Conservation (phyloP, 1,140 invertebrate genomes). For the Drosophila azteca region DNA sequence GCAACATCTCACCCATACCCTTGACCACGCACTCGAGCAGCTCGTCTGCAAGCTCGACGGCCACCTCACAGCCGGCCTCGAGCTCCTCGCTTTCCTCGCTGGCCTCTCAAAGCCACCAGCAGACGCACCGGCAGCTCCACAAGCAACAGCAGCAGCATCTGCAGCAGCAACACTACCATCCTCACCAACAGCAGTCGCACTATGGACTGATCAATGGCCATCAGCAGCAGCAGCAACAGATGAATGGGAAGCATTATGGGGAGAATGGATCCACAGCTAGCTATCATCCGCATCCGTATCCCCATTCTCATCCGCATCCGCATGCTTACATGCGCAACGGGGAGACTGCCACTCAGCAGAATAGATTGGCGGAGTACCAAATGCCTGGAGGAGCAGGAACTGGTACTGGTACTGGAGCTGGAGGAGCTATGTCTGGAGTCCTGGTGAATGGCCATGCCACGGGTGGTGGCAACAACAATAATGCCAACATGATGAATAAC, state of each 20-base stretch:
- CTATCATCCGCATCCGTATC: constrained; percentile 34
- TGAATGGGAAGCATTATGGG: constrained; percentile 46
- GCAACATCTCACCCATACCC: constrained; percentile 69
- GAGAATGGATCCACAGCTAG: constrained; percentile 52
- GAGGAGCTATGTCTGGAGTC: constrained; percentile 1
- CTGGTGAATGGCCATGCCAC: constrained; percentile 62
- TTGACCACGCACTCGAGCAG: constrained; percentile 74
- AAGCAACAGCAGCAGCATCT: constrained; percentile 50
- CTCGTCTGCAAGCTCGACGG: constrained; percentile 77
- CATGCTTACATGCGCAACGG: constrained; percentile 47
- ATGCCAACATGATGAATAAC: constrained; percentile 46
- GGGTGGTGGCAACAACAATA: constrained; percentile 34
- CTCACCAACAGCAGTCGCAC: constrained; percentile 57
- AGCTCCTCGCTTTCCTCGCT: constrained; percentile 77
- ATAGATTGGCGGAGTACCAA: constrained; percentile 39
- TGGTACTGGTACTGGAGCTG: too few species aligned
- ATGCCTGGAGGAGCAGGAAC: too few species aligned
- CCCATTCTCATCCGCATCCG: constrained; percentile 26
- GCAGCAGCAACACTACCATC: constrained; percentile 61
- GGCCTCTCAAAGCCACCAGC: constrained; percentile 76
- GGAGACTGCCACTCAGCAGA: constrained; percentile 36
- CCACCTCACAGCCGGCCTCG: constrained; percentile 78
- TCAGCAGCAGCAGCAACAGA: constrained; percentile 70
- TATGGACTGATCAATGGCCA: constrained; percentile 52
- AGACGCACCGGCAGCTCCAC: constrained; percentile 56